Conservation (phyloP, 2,113 vertebrate species). For the Vulpes ferrilata region DNA sequence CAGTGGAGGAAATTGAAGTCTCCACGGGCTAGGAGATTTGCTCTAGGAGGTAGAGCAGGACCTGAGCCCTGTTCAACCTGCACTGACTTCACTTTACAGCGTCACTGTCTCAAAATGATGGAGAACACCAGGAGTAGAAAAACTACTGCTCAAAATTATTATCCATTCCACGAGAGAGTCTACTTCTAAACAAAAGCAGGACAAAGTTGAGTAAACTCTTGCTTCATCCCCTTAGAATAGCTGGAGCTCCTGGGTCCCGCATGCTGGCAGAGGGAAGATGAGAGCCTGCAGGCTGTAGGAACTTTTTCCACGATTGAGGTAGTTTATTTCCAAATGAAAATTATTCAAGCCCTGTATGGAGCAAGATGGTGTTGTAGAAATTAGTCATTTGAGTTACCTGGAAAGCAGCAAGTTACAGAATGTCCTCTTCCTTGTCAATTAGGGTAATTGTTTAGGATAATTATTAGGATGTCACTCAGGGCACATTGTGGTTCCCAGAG, state of each 20-base stretch:
- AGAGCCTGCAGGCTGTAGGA: rapidly evolving
- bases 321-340: not conserved
- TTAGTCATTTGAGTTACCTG: too few relatives aligned
- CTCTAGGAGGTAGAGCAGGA: too few relatives aligned
- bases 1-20: not conserved
- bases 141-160: too few relatives aligned
- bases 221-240: too few relatives aligned
- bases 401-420: not conserved
- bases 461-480: rapidly evolving
- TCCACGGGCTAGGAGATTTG: not conserved
- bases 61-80: not conserved
- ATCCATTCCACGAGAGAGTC: rapidly evolving
- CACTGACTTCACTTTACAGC: not conserved
- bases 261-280: not conserved
- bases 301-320: rapidly evolving
- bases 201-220: not conserved
- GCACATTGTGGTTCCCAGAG: rapidly evolving
- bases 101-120: too few relatives aligned
- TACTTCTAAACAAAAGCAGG: not conserved
- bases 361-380: not conserved
- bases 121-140: not conserved
- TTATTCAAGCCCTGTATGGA: not conserved
- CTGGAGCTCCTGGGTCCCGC: not conserved
- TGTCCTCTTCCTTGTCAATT: rapidly evolving
- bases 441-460: not conserved